Evolutionary conservation across 2,888 invertebrate genomes (phyloP).

Genomic region (Autographa pulchrina): DNA sequence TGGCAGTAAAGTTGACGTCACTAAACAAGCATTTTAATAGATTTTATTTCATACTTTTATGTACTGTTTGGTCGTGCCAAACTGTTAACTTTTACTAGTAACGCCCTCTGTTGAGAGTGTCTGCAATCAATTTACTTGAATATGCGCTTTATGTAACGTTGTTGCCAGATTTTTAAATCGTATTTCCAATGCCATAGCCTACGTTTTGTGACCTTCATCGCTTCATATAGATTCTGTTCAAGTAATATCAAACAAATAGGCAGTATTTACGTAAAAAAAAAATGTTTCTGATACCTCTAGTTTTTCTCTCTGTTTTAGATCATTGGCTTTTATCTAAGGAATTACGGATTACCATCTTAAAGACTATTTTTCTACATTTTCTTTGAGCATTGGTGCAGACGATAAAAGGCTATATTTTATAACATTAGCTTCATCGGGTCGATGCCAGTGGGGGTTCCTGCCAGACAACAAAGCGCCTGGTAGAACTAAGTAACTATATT

Average conservation of each 20-base stretch:
- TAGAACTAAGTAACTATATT: conserved; percentile 30
- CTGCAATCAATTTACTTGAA: conserved; percentile 4
- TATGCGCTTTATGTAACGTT: conserved; percentile 1
- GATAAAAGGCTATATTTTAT: conserved; percentile 20
- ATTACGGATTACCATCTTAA: neutral
- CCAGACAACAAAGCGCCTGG: conserved; percentile 62
- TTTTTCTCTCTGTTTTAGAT: too few relatives aligned
- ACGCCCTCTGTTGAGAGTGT: conserved; percentile 5
- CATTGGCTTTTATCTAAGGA: too few relatives aligned
- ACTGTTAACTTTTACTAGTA: neutral
- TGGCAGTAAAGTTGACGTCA: neutral
- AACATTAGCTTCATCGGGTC: conserved; percentile 14
- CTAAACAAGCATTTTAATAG: neutral
- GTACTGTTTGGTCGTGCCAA: neutral
- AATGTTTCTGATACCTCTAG: neutral
- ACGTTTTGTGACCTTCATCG: conserved; percentile 1
- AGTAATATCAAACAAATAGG: neutral
- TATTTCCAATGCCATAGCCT: neutral
- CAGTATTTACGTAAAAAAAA: neutral
- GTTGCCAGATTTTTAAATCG: conserved; percentile 4
- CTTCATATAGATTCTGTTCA: neutral
- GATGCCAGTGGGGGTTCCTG: conserved; percentile 18
- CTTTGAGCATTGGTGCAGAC: conserved; percentile 15
- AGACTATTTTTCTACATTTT: neutral
- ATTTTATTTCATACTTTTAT: neutral